These are phyloP conservation scores for Echiichthys vipera DNA, from an alignment of 2,797 vertebrate genomes.

Conservation along the genomic window DNA sequence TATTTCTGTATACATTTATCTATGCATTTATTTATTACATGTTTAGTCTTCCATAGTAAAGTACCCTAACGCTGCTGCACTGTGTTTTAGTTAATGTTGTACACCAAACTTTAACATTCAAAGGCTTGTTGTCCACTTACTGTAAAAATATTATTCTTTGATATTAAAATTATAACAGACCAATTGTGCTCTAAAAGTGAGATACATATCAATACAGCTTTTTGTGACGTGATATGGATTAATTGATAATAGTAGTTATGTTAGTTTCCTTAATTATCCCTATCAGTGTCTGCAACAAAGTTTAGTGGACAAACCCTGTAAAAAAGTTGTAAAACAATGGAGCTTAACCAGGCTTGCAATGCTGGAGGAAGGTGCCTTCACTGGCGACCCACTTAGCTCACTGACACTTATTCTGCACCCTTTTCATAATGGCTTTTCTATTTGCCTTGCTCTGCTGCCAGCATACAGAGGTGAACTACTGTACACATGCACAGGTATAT, in stretches of 20 bases:
- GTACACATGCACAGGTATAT: too few relatives aligned
- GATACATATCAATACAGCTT: not conserved
- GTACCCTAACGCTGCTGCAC: not conserved
- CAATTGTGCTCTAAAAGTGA: not conserved
- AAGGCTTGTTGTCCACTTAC: not conserved
- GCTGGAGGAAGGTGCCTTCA: constrained; percentile 15
- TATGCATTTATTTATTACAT: too few relatives aligned
- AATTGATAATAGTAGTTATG: too few relatives aligned
- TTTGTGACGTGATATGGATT: not conserved
- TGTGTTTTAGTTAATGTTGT: not conserved
- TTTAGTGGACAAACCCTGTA: too few relatives aligned
- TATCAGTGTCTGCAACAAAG: not conserved
- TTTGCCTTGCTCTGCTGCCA: not conserved
- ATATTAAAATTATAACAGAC: not conserved
- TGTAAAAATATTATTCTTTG: not conserved
- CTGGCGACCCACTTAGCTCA: constrained; percentile 20
- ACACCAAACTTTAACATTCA: not conserved
- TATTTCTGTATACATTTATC: too few relatives aligned
- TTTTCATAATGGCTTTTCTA: constrained; percentile 9
- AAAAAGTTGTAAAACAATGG: constrained; percentile 6
- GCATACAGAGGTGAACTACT: not conserved
- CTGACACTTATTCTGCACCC: constrained; percentile 10
- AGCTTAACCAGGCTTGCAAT: constrained; percentile 3
- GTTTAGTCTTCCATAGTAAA: too few relatives aligned
- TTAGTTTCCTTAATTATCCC: not conserved